Conservation (phyloP, 1,140 invertebrate species). For the Adelges cooleyi region DNA sequence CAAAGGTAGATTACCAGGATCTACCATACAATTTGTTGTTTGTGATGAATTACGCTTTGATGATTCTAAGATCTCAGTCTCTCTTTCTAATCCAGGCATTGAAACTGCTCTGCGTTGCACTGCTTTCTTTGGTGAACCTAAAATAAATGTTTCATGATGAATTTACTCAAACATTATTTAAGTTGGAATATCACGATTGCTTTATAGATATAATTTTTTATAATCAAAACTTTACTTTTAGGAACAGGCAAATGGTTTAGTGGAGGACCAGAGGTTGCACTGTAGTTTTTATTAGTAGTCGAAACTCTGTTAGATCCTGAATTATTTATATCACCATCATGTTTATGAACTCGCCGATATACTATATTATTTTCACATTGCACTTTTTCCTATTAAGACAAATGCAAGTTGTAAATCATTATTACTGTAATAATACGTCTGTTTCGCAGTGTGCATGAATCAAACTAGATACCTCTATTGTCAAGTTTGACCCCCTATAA, state of each 20-base stretch:
- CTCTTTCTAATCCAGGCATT: slow-evolving; percentile 42
- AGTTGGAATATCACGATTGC: background rate
- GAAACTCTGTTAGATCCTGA: slow-evolving; percentile 34
- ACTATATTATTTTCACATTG: slow-evolving; percentile 25
- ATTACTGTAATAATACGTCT: too few species aligned
- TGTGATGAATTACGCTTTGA: slow-evolving; percentile 18
- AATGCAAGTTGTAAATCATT: background rate
- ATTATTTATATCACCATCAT: slow-evolving; percentile 15
- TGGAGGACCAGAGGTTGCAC: slow-evolving; percentile 45
- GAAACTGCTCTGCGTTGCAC: slow-evolving; percentile 41
- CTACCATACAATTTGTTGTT: background rate
- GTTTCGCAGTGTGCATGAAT: too few species aligned
- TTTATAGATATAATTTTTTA: background rate
- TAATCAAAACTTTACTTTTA: slow-evolving; percentile 3
- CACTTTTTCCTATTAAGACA: slow-evolving; percentile 37
- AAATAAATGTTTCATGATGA: too few species aligned
- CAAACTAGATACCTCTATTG: too few species aligned
- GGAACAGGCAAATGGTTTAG: slow-evolving; percentile 30
- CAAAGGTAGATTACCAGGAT: background rate
- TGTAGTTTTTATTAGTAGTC: slow-evolving; percentile 54
- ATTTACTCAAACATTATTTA: background rate
- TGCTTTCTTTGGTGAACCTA: slow-evolving; percentile 3
- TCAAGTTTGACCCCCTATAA: too few species aligned
- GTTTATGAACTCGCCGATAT: slow-evolving; percentile 16
- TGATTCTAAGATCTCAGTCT: slow-evolving; percentile 1